These are phyloP conservation scores for Halcyon smyrnensis DNA, from an alignment of 2,797 vertebrate species.

Conservation along the genomic window DNA sequence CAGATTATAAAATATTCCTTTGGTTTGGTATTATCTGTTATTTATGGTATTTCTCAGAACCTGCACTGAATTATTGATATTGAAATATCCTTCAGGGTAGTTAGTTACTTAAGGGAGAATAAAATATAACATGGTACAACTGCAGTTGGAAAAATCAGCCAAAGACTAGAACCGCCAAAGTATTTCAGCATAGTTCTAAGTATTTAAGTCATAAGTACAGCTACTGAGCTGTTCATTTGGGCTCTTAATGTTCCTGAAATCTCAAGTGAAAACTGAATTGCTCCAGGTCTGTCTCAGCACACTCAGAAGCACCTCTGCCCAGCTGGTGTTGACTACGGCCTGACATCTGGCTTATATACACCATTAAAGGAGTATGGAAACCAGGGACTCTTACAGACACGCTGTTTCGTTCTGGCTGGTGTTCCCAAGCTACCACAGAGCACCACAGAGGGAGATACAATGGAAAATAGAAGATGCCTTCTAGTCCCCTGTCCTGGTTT, in stretches of 20 bases:
- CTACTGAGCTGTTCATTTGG: background rate
- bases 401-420: background rate
- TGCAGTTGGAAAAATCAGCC: background rate
- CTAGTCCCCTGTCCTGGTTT: too few species aligned
- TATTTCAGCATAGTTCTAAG: background rate
- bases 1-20: background rate
- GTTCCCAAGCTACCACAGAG: background rate
- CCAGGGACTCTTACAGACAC: background rate
- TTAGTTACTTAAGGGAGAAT: background rate
- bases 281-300: background rate
- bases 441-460: background rate
- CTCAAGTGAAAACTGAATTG: background rate
- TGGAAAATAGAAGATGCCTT: background rate
- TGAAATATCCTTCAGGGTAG: background rate
- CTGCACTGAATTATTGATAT: background rate
- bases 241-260: background rate
- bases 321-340: background rate
- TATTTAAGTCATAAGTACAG: background rate
- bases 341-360: background rate
- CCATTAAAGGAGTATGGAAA: background rate
- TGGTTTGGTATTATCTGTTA: background rate
- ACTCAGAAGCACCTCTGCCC: background rate
- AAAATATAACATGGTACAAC: background rate
- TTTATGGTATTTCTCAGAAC: slow-evolving; percentile 11
- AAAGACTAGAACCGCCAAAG: background rate